Base-by-base conservation (phyloP, 2,113 vertebrate species). In the Bombycilla garrulus region DNA sequence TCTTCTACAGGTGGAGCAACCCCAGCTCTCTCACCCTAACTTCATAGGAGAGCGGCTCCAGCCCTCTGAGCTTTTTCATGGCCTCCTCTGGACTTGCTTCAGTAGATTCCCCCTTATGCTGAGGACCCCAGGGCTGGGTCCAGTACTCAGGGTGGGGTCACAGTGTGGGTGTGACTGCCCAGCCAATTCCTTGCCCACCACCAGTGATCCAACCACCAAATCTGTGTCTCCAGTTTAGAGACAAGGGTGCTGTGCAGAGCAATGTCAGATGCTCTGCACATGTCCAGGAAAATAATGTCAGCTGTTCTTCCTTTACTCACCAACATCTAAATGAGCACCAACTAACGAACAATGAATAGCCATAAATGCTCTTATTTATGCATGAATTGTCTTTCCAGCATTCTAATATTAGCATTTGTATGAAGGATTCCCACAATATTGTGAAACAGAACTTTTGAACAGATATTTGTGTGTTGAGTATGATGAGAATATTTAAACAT, bases 401-500 rank as follows among this genome's bases (percentile, higher is more conserved):
- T 90, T 90, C 58, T 77, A 70, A 81, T 92, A 47, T 25, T 31
- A n/a, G 35, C 25, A 51, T 90, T 90, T 76, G 29, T 77, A 88
- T 91, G 74, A 82, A 57, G 78, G 56, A 57, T 85, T 95, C 42
- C 42, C 70, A 35, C 24, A 72, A 12, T 85, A 26, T 11, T 73
- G 71, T 25, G 54, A 88, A 86, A 42, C 16, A 65, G 58, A 86
- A 74, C 57, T 88, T 86, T 35, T 76, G 44, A 78, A 56, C 31
- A 45, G 58, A 53, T 66, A 81, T 74, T 88, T 86, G 15, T 61
- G 36, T 87, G 42, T 67, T 86, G 92, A 92, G 38, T 81, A 44
- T n/a, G 65, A 79, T 81, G 79, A 93, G 81, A 87, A 54, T 57
- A 51, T 21, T 81, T 62, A 80, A 90, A 74, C 79, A 60, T 92